Evolutionary conservation across 2,888 invertebrate species (phyloP), one percentile per base, ranked within the genome.

Genomic region (Caenorhabditis becei): DNA sequence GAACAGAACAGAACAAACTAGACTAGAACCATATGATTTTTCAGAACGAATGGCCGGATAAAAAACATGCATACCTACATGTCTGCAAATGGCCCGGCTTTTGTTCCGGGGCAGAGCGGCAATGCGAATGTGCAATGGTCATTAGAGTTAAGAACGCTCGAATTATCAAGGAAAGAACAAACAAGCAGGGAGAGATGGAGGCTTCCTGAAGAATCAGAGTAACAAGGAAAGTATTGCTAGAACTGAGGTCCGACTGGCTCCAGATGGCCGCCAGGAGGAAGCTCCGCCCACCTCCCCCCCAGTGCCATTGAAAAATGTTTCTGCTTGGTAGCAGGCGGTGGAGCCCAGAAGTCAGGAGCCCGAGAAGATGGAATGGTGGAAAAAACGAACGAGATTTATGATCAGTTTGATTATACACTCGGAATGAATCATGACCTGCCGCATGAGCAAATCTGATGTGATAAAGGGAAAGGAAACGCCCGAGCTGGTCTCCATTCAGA

Each of bases 391-490:
- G 37, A 11, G 72, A 58, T 72, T 72, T 65, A 20, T 74, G 74
- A 51, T 74, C 74, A 51, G 47, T 18, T 20, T 47, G 47, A 20
- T 63, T 47, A 65, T 49, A 66, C 49, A 66, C 65, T 58, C 32
- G 16, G 35, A 65, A 75, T 75, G 75, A 66, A 53, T 75, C 75
- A 75, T 75, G 75, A 66, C 66, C 66, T 66, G 58, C 71, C 66
- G 61, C 75, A 53, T 59, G 66, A 75, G 65, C 66, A 66, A 75
- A 66, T 26, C 61, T 75, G 75, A 66, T 75, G 53, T 75, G 66
- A 75, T 75, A 75, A 66, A 66, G 61, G 58, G 24, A 66, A 59
- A 59, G 49, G 56, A 74, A 74, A 65, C 58, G 65, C 49, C 16
- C 18, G 35, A 63, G 59, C 53, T 66, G 75, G 56, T 66, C 61